Evolutionary conservation across 30 jellyfish, hydroid and myxozoan species (phyloP).

Genomic region (Pseudorhiza aurosa): DNA sequence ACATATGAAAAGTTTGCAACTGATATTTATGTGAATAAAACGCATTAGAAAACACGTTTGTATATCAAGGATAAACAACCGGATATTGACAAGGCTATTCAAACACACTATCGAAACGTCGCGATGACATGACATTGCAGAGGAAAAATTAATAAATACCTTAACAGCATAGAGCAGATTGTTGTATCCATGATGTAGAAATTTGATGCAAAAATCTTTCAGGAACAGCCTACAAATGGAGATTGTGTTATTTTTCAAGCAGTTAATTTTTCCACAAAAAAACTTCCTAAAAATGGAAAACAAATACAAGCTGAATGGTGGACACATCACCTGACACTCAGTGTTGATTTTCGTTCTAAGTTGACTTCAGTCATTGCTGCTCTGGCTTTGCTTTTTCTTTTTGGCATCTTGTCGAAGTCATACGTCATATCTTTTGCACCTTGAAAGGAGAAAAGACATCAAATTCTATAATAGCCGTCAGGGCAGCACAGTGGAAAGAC

Average conservation of each 20-base stretch:
- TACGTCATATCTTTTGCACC: constrained; percentile 74
- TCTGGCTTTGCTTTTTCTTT: constrained; percentile 48
- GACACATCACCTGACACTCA: constrained; percentile 73
- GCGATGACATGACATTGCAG: no score
- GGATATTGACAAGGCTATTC: no score
- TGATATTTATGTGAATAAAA: no score
- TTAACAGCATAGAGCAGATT: constrained; percentile 72
- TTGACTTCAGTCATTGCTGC: constrained; percentile 43
- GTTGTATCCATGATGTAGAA: constrained; percentile 83
- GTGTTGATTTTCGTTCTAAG: constrained; percentile 78
- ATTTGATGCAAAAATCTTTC: constrained; percentile 82
- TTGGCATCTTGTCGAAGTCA: constrained; percentile 78
- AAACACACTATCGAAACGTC: no score
- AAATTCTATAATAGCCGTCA: no score
- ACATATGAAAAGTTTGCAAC: no score
- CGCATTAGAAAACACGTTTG: no score
- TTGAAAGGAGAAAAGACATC: no score
- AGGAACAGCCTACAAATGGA: constrained; percentile 66
- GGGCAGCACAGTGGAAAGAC: no score
- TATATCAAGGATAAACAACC: no score
- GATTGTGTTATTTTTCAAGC: background rate
- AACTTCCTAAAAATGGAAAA: background rate
- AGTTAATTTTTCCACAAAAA: background rate
- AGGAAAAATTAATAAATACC: constrained; percentile 54
- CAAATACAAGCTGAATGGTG: background rate